These are phyloP conservation scores for Acheta domesticus DNA, from an alignment of 2,888 invertebrate species.

Conservation along the genomic window DNA sequence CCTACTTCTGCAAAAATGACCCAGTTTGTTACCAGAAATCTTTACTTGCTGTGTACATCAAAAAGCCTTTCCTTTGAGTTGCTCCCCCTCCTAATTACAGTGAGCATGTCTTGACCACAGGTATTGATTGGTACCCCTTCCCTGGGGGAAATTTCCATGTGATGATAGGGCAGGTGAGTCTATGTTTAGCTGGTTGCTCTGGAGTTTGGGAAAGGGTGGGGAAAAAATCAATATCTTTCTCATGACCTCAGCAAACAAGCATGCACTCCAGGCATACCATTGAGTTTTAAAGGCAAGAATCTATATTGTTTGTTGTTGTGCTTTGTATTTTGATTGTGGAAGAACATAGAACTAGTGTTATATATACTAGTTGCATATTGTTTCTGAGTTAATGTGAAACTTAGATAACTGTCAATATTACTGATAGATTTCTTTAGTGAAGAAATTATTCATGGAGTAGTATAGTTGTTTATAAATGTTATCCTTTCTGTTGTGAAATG, in stretches of 20 bases:
- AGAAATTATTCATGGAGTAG: too few species aligned
- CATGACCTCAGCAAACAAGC: slow-evolving; percentile 18
- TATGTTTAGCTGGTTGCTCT: slow-evolving; percentile 18
- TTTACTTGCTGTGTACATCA: not conserved
- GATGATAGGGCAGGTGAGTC: not conserved
- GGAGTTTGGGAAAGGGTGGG: not conserved
- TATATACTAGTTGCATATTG: too few species aligned
- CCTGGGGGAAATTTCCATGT: not conserved
- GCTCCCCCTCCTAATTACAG: not conserved
- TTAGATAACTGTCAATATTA: too few species aligned
- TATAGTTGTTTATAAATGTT: too few species aligned
- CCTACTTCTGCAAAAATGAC: not conserved
- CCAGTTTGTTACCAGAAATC: not conserved
- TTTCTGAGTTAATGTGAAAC: too few species aligned
- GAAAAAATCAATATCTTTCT: not conserved
- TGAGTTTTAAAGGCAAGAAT: slow-evolving; percentile 4
- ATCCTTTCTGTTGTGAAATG: too few species aligned
- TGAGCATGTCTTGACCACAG: not conserved
- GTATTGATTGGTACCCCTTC: slow-evolving; percentile 18
- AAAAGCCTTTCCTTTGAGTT: not conserved
- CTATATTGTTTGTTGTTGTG: not conserved
- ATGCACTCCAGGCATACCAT: not conserved
- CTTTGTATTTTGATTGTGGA: too few species aligned
- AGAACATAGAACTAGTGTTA: too few species aligned
- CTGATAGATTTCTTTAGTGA: too few species aligned